These are phyloP conservation scores for Drosophila anomalipes DNA, from an alignment of 2,888 invertebrate species.

Conservation along the genomic window DNA sequence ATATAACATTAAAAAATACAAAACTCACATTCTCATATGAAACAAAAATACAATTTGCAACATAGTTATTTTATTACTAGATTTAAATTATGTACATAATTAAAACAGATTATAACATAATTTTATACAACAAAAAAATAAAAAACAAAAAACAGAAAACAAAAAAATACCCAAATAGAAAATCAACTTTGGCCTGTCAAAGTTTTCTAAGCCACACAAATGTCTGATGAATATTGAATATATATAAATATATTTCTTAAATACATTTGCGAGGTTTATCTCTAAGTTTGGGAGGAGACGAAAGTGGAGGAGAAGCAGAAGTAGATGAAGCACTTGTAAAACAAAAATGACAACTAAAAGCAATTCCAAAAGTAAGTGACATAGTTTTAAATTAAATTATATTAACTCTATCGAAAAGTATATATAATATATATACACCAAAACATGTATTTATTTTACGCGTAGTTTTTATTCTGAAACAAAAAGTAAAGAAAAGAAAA, in stretches of 20 bases:
- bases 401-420: constrained; percentile 60
- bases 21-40: constrained; percentile 57
- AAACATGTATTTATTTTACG: constrained; percentile 76
- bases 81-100: constrained; percentile 63
- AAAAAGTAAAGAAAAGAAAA: constrained; percentile 15
- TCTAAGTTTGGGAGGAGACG: constrained; percentile 22
- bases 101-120: constrained; percentile 60
- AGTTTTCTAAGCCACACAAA: constrained; percentile 43
- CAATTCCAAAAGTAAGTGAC: constrained; percentile 81
- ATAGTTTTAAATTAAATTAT: constrained; percentile 70
- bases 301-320: constrained; percentile 3
- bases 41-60: constrained; percentile 63
- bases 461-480: constrained; percentile 77
- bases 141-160: constrained; percentile 44
- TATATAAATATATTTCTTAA: not conserved
- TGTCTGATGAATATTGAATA: constrained; percentile 15
- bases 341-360: constrained; percentile 80
- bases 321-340: constrained; percentile 75
- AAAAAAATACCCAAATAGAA: constrained; percentile 38
- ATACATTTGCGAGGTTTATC: constrained; percentile 35
- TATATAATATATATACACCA: constrained; percentile 63
- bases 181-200: constrained; percentile 59
- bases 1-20: constrained; percentile 23
- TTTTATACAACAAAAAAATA: constrained; percentile 63
- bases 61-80: constrained; percentile 77